Evolutionary conservation across 2,113 vertebrate species (phyloP).

Genomic region (Empidonax traillii): DNA sequence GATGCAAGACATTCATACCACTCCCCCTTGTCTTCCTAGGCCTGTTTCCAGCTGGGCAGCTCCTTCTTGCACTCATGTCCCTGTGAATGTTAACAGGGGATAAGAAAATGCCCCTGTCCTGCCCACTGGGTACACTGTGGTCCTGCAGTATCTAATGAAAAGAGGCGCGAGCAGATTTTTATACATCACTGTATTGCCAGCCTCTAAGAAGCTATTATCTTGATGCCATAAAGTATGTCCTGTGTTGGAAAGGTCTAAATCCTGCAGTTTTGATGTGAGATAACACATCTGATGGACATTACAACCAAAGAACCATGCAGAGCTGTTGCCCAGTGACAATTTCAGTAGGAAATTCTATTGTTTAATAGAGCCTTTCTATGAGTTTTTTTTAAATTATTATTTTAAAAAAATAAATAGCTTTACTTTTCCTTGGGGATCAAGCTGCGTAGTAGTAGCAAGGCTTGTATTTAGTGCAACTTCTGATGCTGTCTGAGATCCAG

Average conservation of each 20-base stretch:
- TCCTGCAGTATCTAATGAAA: not conserved
- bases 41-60: not conserved
- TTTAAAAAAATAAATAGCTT: not conserved
- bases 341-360: not conserved
- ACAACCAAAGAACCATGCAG: accelerated
- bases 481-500: conserved; percentile 12
- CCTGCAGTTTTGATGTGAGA: not conserved
- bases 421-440: conserved; percentile 55
- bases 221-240: not conserved
- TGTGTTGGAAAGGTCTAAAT: not conserved
- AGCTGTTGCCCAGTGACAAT: not conserved
- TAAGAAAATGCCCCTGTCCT: not conserved
- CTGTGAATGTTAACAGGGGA: not conserved
- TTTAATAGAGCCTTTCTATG: not conserved
- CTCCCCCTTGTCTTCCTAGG: not conserved
- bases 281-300: not conserved
- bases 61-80: not conserved
- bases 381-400: accelerated
- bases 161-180: not conserved
- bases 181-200: accelerated
- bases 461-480: not conserved
- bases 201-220: not conserved
- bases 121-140: accelerated
- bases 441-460: not conserved
- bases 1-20: not conserved